A percentile compares a stretch with the other conserved stretches of the same genome.
Conservation (phyloP, 1,140 invertebrate species). For the Drosophila suzukii region DNA sequence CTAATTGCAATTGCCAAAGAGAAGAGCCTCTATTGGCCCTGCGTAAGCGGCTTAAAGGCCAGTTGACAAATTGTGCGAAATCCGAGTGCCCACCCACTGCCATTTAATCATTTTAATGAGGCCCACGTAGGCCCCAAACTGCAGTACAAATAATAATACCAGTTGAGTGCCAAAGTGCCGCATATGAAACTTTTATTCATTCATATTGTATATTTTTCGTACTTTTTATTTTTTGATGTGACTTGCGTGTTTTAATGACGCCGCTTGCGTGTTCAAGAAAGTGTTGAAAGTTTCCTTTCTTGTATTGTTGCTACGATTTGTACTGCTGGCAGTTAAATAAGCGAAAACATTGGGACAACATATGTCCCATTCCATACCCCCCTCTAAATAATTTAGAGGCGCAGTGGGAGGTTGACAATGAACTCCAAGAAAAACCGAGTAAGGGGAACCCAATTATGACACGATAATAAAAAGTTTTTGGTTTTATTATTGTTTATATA, state of each 20-base stretch:
- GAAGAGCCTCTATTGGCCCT: slow-evolving; percentile 21
- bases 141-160: slow-evolving; percentile 27
- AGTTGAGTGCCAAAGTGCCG: slow-evolving; percentile 3
- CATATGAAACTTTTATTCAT: slow-evolving; percentile 25
- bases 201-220: slow-evolving; percentile 18
- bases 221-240: slow-evolving; percentile 30
- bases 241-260: slow-evolving; percentile 67
- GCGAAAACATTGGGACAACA: slow-evolving; percentile 53
- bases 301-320: slow-evolving; percentile 35
- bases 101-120: slow-evolving; percentile 36
- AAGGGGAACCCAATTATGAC: slow-evolving; percentile 29
- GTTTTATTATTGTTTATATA: slow-evolving; percentile 44
- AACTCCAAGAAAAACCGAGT: slow-evolving; percentile 4
- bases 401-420: slow-evolving; percentile 20
- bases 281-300: slow-evolving; percentile 60
- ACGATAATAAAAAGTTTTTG: slow-evolving; percentile 32
- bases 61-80: slow-evolving; percentile 45
- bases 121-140: slow-evolving; percentile 24
- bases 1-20: slow-evolving; percentile 64
- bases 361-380: neutral
- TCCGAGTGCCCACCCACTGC: slow-evolving; percentile 18
- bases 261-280: slow-evolving; percentile 64
- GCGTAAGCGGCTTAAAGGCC: slow-evolving; percentile 33
- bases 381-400: neutral
- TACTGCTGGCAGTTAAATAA: slow-evolving; percentile 54